phyloP scores from a whole-genome alignment of 2,113 vertebrate genomes.

The Mormoops blainvillei region DNA sequence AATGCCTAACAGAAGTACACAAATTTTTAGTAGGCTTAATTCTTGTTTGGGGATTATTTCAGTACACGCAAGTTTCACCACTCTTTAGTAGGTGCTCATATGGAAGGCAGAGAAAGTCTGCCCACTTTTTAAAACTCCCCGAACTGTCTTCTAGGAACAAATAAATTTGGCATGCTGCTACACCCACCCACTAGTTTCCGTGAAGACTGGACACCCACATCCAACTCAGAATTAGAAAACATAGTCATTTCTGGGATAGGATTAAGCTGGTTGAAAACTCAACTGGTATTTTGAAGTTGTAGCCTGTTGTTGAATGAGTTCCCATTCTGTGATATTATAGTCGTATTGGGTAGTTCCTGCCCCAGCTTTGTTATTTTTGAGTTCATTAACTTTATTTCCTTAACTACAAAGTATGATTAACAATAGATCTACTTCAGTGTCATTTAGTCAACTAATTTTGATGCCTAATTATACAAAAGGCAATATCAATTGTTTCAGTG shows the following conservation, averaged over 20 bases:
- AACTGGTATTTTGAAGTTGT: not conserved
- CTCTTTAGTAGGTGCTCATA: not conserved
- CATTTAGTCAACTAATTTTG: slow-evolving; percentile 23
- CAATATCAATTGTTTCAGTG: not conserved
- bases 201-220: not conserved
- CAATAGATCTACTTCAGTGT: not conserved
- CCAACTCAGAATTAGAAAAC: not conserved
- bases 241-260: not conserved
- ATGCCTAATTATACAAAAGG: slow-evolving; percentile 10
- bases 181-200: not conserved
- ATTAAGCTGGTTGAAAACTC: not conserved
- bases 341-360: not conserved
- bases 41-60: not conserved
- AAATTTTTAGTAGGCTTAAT: not conserved
- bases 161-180: not conserved
- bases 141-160: not conserved
- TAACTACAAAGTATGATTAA: not conserved
- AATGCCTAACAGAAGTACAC: not conserved
- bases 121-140: not conserved
- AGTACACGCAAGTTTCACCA: not conserved
- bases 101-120: not conserved
- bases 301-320: not conserved
- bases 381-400: not conserved
- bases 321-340: not conserved
- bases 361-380: not conserved